phyloP scores from a whole-genome alignment of 1,140 invertebrate species.

The Schmidtea mediterranea region DNA sequence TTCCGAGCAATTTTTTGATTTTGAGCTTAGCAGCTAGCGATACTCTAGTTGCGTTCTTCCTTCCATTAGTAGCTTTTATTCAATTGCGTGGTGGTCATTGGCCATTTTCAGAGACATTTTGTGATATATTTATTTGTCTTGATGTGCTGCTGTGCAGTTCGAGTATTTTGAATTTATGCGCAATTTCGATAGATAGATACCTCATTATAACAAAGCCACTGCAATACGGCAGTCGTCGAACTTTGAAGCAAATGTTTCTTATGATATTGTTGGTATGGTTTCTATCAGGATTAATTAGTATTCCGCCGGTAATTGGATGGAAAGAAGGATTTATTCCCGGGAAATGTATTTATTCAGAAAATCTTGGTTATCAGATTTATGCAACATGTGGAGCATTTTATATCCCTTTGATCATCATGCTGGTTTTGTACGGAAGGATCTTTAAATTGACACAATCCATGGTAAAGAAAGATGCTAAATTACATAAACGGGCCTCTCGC shows the following conservation, averaged over 20 bases:
- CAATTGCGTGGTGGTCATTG: slow-evolving; percentile 20
- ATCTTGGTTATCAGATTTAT: slow-evolving; percentile 46
- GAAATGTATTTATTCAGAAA: slow-evolving; percentile 62
- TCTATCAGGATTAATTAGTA: slow-evolving; percentile 25
- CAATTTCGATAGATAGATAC: slow-evolving; percentile 32
- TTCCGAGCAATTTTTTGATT: slow-evolving; percentile 42
- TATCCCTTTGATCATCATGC: slow-evolving; percentile 24
- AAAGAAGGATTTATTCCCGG: slow-evolving; percentile 13
- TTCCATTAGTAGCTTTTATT: slow-evolving; percentile 35
- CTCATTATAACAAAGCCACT: slow-evolving; percentile 31
- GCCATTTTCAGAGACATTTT: slow-evolving; percentile 26
- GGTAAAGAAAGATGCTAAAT: background rate
- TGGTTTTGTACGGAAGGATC: slow-evolving; percentile 22
- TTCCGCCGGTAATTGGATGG: slow-evolving; percentile 27
- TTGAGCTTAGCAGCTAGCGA: slow-evolving; percentile 43
- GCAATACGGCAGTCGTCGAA: slow-evolving; percentile 29
- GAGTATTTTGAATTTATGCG: slow-evolving; percentile 32
- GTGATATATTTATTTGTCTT: slow-evolving; percentile 29
- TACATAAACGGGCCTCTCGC: background rate
- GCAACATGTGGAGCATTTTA: slow-evolving; percentile 31
- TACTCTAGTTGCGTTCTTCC: slow-evolving; percentile 40
- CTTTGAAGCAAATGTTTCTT: slow-evolving; percentile 21
- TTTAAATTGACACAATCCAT: slow-evolving; percentile 4
- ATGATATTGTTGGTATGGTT: slow-evolving; percentile 30
- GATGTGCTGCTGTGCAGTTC: slow-evolving; percentile 32